These are phyloP conservation scores for Drosophila melanosoma DNA, from an alignment of 2,888 invertebrate species.

Conservation along the genomic window DNA sequence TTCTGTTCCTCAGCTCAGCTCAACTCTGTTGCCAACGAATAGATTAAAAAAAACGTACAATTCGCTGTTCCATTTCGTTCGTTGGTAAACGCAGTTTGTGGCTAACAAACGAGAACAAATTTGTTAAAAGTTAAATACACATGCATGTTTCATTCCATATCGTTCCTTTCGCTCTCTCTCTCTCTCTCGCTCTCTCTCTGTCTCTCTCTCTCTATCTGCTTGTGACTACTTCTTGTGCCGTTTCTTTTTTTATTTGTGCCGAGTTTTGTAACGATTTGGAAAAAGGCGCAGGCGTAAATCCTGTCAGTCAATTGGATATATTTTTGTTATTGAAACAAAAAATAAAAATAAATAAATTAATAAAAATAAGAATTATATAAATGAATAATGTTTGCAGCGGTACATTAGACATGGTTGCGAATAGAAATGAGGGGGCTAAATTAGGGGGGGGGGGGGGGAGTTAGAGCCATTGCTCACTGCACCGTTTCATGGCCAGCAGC, in stretches of 20 bases:
- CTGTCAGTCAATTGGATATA: conserved; percentile 48
- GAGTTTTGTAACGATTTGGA: conserved; percentile 22
- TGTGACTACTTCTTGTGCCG: conserved; percentile 9
- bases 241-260: conserved; percentile 18
- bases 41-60: not conserved
- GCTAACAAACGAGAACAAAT: not conserved
- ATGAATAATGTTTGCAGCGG: conserved; percentile 7
- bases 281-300: conserved; percentile 29
- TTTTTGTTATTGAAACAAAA: conserved; percentile 30
- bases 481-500: conserved; percentile 75
- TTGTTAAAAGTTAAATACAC: not conserved
- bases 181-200: no score
- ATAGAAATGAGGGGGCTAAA: not conserved
- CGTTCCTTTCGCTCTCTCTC: conserved; percentile 4
- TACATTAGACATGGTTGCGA: not conserved
- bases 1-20: not conserved
- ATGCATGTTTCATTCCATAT: conserved; percentile 15
- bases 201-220: not conserved
- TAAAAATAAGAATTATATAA: conserved; percentile 12
- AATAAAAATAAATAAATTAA: conserved; percentile 16
- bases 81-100: not conserved
- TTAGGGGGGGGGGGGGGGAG: conserved; percentile 6
- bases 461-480: conserved; percentile 59
- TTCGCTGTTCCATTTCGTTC: not conserved
- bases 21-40: not conserved